Base-by-base conservation (phyloP, 2,113 vertebrate species). In the Poecile atricapillus region DNA sequence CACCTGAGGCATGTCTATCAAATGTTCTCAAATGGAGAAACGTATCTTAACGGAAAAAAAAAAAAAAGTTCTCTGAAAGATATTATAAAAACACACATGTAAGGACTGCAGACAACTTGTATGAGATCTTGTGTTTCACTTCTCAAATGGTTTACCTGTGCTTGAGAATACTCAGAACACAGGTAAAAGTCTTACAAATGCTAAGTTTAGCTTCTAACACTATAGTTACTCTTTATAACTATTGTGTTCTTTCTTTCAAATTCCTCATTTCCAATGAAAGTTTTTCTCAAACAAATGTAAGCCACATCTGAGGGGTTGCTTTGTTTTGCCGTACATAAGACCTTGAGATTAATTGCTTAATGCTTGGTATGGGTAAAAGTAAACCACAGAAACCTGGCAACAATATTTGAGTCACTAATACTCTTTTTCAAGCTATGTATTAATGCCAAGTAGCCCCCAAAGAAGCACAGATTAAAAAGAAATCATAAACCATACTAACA, bases 341-440 rank as follows among this genome's bases (percentile, higher is more conserved):
- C 79, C 63, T 90, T 67, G 59, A 85, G 62, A 91, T 94, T 94
- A 95, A 95, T 93, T 94, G 59, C 71, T 88, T 92, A 83, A 81
- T 93, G 63, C 39, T 59, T 55, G 27, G 33, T 83, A 70, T 47
- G 69, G 82, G 44, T 62, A 74, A 83, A 94, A 78, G 55, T 37
- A 83, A 91, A 74, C 89, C 93, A 90, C 93, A 94, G 93, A 97
- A 96, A 94, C 71, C 75, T 88, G 89, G 90, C 88, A 94, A 79
- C 58, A 82, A 24, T 28, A 22, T 58, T 63, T 65, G 43, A 93
- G 55, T 86, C 44, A 52, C 76, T 89, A 88, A 62, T 52, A 19
- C 30, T 74, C 15, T 60, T 86, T 93, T 81, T 56, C 35, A 89
- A 85, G 35, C 35, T 65, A 41, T 13, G 25, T 25, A 30, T 81